Conservation (phyloP, 2,888 invertebrate genomes). For the Pocota personata region DNA sequence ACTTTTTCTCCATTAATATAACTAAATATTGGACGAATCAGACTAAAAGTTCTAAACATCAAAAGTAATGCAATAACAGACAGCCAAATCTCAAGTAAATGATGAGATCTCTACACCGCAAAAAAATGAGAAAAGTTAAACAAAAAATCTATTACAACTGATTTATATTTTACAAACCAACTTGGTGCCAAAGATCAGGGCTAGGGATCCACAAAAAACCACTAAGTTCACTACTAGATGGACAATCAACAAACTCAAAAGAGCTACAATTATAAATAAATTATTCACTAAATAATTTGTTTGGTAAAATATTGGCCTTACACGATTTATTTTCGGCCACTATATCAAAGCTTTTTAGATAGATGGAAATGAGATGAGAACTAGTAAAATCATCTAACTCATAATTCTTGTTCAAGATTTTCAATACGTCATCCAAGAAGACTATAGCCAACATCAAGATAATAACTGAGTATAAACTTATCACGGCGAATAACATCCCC, state of each 20-base stretch:
- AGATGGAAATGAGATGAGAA: background rate
- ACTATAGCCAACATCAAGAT: background rate
- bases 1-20: background rate
- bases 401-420: background rate
- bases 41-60: background rate
- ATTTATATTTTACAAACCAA: background rate
- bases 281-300: background rate
- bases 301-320: background rate
- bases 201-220: background rate
- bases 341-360: background rate
- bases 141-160: too few species aligned
- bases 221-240: background rate
- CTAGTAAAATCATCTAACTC: background rate
- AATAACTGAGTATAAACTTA: background rate
- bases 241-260: background rate
- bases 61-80: background rate
- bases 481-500: background rate
- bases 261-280: background rate
- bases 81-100: background rate
- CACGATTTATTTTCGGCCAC: background rate
- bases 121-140: background rate
- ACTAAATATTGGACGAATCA: background rate
- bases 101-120: background rate
- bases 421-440: background rate
- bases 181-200: background rate